Base-by-base conservation (phyloP, 2,888 invertebrate species). In the Hypena proboscidalis region DNA sequence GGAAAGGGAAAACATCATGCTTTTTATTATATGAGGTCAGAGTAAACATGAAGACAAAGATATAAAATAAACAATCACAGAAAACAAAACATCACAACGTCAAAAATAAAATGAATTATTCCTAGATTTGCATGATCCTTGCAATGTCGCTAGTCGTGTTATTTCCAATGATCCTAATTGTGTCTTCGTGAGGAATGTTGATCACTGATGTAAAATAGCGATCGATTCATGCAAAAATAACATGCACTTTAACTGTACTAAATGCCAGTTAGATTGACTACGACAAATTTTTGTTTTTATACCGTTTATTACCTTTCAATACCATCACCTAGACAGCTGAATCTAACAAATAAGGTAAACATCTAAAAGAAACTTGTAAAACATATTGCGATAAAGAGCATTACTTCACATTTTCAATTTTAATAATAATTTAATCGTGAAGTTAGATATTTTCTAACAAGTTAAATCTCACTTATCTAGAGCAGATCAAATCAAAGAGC, bases 1-100 rank as follows among this genome's bases (percentile, higher is more conserved):
- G 58, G 68, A 62, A 72, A 71, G 77, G 68, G 64, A 67, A 75
- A 66, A 64, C 42, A 46, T 67, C 89, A 90, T 90, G 90, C 89
- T 72, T 57, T 53, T 66, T 79, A 84, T 86, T 86, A 87, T 88
- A 87, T 84, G 85, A 87, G 84, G 87, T 87, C 86, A 74, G 67
- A 66, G 35, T 66, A 71, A 67, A 70, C 49, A 69, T 68, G 71
- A 73, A 80, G 69, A 73, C 74, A 70, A 57, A 76, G 64, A 51
- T 58, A 74, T 11, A 67, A 72, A 72, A 64, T 67, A 75, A 78
- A 70, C 35, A 72, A n/a, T 58, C 70, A 80, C 67, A 67, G 49
- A 67, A 64, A 80, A 75, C 55, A 66, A 74, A 74, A 69, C 49
- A 81, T 72, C 53, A 80, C 81, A 80, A 62, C 69, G 48, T 71